Conservation (phyloP, 2,888 invertebrate genomes). For the Barypeithes pellucidus region DNA sequence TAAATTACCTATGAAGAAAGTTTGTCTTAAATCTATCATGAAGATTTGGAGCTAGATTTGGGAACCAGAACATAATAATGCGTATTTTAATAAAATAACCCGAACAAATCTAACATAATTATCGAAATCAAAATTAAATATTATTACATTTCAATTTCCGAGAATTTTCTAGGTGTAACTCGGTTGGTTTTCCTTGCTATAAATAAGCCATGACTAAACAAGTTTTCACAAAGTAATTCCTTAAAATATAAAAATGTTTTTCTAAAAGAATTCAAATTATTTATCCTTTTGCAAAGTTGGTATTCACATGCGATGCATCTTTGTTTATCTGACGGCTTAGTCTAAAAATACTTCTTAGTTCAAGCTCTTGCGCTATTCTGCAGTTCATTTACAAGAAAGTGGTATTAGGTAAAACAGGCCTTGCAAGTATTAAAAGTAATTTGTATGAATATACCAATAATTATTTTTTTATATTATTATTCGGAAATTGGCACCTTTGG, state of each 20-base stretch:
- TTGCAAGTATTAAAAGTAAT: not conserved
- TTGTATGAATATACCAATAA: too few species aligned
- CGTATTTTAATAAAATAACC: too few species aligned
- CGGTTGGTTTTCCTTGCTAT: not conserved
- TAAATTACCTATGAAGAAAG: too few species aligned
- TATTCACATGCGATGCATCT: conserved; percentile 33
- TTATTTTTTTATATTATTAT: too few species aligned
- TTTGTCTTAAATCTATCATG: too few species aligned
- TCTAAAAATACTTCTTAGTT: conserved; percentile 44
- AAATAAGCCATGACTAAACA: conserved; percentile 7
- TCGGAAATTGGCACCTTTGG: too few species aligned
- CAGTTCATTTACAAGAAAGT: conserved; percentile 22
- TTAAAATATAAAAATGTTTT: not conserved
- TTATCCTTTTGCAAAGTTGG: conserved; percentile 30
- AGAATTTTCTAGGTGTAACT: not conserved
- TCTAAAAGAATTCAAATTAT: conserved; percentile 29
- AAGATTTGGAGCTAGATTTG: too few species aligned
- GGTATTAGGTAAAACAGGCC: conserved; percentile 35
- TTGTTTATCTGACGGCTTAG: conserved; percentile 31
- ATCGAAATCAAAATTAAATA: not conserved
- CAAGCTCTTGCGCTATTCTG: conserved; percentile 36
- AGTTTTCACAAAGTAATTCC: conserved; percentile 17
- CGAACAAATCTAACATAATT: not conserved
- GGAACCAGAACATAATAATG: too few species aligned
- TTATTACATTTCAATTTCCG: not conserved